Base-by-base conservation (phyloP, 1,140 invertebrate genomes). In the Drosophila erecta region DNA sequence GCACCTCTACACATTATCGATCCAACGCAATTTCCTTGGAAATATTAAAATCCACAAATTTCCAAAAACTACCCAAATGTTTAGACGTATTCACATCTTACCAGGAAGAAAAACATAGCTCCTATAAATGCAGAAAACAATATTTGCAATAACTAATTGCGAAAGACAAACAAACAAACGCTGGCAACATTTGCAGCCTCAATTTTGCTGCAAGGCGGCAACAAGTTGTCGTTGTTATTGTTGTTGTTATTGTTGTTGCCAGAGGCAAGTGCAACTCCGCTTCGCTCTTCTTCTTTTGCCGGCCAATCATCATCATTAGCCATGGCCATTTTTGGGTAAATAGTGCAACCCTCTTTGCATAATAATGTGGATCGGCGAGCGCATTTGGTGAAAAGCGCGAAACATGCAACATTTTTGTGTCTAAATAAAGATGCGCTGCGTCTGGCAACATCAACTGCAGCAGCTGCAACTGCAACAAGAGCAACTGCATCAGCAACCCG, bases 331-430 rank as follows among this genome's bases (percentile, higher is more conserved):
- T 89, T 89, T 89, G 84, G 84, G 84, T 89, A 89, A 89, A 90
- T 89, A 89, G 84, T 89, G 84, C 84, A 89, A 90, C 85, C 84
- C 84, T 89, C 84, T 89, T 89, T 89, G 84, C 85, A 89, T 89
- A 89, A 89, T 89, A 89, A 89, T 89, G 84, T 90, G 80, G 85
- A 80, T 76, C 85, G 76, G 70, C 55, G 71, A 77, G 72, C 80
- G 80, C 84, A 89, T 89, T 87, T 87, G 84, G 84, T 89, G 84
- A 87, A 90, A 83, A 84, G 84, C 79, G 79, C 84, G 79, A 83
- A 87, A 77, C 84, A 89, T 89, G 84, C 84, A 84, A 90, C 84
- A 89, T 89, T 89, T 80, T 89, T 89, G 61, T 89, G 84, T 72
- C 84, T 89, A 89, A 89, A 89, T 90, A 89, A 89, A 89, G 84